phyloP scores from a whole-genome alignment of 2,797 vertebrate species.

The Microctenopoma stevenorrisi region DNA sequence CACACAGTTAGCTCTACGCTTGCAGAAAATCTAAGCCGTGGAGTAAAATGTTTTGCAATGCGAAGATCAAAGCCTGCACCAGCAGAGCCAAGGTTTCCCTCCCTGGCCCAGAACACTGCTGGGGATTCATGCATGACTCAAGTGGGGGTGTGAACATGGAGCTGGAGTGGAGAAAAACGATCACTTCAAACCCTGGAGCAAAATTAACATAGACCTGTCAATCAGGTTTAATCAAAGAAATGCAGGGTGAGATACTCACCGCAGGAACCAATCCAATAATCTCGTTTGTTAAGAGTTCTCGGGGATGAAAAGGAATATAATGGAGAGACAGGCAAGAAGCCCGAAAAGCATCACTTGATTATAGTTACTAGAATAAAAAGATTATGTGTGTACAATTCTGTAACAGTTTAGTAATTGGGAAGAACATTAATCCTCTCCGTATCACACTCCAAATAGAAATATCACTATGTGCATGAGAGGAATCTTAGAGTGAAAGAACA shows the following conservation, averaged over 20 bases:
- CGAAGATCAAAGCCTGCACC: constrained; percentile 56
- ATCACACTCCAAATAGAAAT: no score
- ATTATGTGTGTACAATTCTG: constrained; percentile 15
- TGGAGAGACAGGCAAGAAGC: constrained; percentile 20
- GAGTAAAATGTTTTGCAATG: constrained; percentile 53
- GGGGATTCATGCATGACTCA: constrained; percentile 56
- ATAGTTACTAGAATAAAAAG: constrained; percentile 43
- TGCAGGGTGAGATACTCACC: constrained; percentile 48
- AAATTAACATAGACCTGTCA: constrained; percentile 74
- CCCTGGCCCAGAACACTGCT: constrained; percentile 43
- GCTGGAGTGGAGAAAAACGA: constrained; percentile 44
- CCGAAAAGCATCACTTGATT: constrained; percentile 26
- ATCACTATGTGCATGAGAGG: no score
- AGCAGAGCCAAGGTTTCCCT: constrained; percentile 31
- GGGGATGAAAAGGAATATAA: constrained; percentile 48
- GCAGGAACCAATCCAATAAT: constrained; percentile 64
- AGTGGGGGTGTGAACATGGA: constrained; percentile 49
- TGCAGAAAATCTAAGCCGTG: constrained; percentile 25
- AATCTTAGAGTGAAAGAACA: no score
- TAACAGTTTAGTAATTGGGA: constrained; percentile 9
- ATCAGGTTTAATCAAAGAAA: constrained; percentile 71
- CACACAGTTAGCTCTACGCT: constrained; percentile 6
- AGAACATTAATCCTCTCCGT: no score
- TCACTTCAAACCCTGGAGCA: constrained; percentile 49
- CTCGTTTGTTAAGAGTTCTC: constrained; percentile 57